Base-by-base conservation (phyloP, 2,888 invertebrate species). In the Leucophenga maculata region DNA sequence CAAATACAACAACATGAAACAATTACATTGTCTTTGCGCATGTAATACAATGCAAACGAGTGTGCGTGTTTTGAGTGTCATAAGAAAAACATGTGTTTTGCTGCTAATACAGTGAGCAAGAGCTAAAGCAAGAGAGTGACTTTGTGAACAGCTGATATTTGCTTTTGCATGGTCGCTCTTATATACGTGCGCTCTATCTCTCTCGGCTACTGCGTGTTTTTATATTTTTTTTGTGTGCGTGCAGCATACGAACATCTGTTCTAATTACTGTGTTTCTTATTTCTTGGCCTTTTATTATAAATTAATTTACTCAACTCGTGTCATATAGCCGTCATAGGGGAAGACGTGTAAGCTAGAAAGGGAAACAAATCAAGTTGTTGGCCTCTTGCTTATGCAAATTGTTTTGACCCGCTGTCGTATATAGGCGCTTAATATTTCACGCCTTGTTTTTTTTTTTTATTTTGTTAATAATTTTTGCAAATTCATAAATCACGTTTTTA, bases 91-190 rank as follows among this genome's bases (percentile, higher is more conserved):
- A 64, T 64, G 22, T 64, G 64, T 46, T 64, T 48, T 48, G 26
- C 1, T 14, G 16, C 26, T 64, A 13, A 3, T 39, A 64, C n/a
- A 18, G 22, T 13, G 26, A 46, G 64, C 8, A 13, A 16, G 22
- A 50, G 22, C 32, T 31, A 62, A 16, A 20, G 11, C 8, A 20
- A 13, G 46, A 14, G 72, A 13, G 46, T 48, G 46, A 55, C 14
- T 39, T 13, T 66, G 46, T 44, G 48, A 80, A 79, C 80, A 81
- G 80, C 80, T 81, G 80, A 80, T 77, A 75, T 75, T 74, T 75
- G 75, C 74, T 74, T 74, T 69, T 67, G 68, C 68, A 55, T 55
- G 6, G 8, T 6, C 11, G 3, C 39, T 8, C 52, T 52, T 26
- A 3, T 26, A 3, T 26, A 26, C 26, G 26, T 26, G 2, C 26